Conservation (phyloP, 2,113 vertebrate species). For the Emydura subglobosa region DNA sequence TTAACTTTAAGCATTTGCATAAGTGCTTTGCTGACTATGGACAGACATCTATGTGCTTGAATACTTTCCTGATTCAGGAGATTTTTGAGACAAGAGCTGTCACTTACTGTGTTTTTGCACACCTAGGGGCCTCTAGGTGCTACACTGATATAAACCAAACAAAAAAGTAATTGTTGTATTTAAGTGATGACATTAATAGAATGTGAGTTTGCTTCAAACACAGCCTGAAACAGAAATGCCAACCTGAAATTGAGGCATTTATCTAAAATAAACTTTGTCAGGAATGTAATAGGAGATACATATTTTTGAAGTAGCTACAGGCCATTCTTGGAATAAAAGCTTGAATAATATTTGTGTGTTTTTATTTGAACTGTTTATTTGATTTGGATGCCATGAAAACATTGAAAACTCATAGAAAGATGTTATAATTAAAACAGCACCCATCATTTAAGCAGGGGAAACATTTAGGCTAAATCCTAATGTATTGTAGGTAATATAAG, state of each 20-base stretch:
- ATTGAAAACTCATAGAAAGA: neutral
- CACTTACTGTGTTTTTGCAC: neutral
- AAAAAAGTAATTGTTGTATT: neutral
- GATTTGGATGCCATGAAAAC: neutral
- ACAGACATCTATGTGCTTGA: neutral
- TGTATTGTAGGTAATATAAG: neutral
- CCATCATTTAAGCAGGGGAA: neutral
- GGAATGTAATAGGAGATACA: neutral
- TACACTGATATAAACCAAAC: neutral
- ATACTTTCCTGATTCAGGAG: neutral
- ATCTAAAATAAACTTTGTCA: neutral
- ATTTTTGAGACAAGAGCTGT: neutral
- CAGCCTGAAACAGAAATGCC: neutral
- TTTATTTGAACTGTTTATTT: neutral
- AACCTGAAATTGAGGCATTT: neutral
- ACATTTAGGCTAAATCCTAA: slow-evolving; percentile 1
- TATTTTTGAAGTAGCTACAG: neutral
- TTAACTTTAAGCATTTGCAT: slow-evolving; percentile 2
- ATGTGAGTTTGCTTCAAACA: neutral
- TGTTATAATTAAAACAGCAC: neutral
- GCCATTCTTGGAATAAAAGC: neutral
- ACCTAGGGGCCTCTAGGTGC: neutral
- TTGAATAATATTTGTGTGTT: neutral
- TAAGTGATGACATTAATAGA: neutral
- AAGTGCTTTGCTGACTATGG: slow-evolving; percentile 25